phyloP scores from a whole-genome alignment of 2,888 invertebrate species.

The Scotopteryx bipunctaria region DNA sequence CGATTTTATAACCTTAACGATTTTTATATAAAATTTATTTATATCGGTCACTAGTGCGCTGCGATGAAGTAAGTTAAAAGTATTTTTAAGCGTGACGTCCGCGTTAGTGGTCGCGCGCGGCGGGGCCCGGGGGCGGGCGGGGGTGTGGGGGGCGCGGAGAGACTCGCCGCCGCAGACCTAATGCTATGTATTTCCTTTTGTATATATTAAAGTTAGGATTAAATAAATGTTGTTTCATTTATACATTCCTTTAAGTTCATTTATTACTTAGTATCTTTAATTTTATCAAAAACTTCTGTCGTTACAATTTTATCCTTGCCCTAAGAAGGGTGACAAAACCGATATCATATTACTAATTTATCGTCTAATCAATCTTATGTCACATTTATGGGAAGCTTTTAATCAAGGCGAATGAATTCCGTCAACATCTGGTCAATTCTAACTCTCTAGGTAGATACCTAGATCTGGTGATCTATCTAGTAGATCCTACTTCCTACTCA shows the following conservation, averaged over 20 bases:
- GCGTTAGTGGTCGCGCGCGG: constrained; percentile 2
- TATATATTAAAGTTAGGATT: constrained; percentile 76
- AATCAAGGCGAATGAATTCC: no score
- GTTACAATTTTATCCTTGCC: no score
- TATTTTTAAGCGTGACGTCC: constrained; percentile 12
- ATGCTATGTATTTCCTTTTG: constrained; percentile 66
- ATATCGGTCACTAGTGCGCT: constrained; percentile 16
- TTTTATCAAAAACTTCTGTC: no score
- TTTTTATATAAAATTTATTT: constrained; percentile 22
- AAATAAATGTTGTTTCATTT: constrained; percentile 52
- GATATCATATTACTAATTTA: no score
- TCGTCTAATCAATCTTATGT: no score
- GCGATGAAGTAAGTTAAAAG: constrained; percentile 8
- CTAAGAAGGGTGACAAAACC: no score
- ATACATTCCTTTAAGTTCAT: background rate
- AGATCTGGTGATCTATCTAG: no score
- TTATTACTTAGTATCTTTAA: no score
- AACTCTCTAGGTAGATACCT: no score
- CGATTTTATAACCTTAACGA: constrained; percentile 24
- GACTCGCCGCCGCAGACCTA: constrained; percentile 7
- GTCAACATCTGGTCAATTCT: no score
- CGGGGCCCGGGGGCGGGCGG: background rate
- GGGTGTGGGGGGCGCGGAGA: background rate
- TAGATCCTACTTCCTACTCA: no score
- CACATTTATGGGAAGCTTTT: no score